Percentiles rank a stretch among this genome's conserved stretches.
phyloP scores from a whole-genome alignment of 2,888 invertebrate species.

The Tolmerus cingulatus region DNA sequence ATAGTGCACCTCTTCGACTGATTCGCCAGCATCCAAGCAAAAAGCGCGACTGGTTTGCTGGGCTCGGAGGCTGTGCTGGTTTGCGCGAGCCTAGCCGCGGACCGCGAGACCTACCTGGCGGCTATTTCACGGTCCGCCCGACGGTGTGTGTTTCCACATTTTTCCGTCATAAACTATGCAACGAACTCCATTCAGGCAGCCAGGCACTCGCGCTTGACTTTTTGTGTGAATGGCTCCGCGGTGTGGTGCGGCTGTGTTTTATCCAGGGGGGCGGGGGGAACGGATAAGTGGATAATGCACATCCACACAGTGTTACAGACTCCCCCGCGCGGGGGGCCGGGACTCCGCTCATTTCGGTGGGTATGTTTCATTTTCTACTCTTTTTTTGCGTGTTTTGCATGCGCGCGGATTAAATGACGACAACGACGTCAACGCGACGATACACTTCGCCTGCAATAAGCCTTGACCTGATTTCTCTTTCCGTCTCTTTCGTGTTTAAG shows the following conservation, averaged over 20 bases:
- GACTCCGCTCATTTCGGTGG: background rate
- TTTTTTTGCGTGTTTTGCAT: slow-evolving; percentile 10
- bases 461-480: slow-evolving; percentile 65
- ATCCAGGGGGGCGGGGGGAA: too few relatives aligned
- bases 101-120: background rate
- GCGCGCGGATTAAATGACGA: slow-evolving; percentile 18
- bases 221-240: background rate
- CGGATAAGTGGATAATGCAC: background rate
- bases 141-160: background rate
- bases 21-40: background rate
- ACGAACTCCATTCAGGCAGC: background rate
- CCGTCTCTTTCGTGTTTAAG: slow-evolving; percentile 57
- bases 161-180: slow-evolving; percentile 27
- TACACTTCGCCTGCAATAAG: slow-evolving; percentile 56
- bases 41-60: background rate
- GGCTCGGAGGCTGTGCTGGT: background rate
- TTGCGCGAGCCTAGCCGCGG: background rate
- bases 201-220: slow-evolving; percentile 1
- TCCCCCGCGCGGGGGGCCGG: background rate
- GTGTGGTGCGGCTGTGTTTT: background rate
- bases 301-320: background rate
- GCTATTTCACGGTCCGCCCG: background rate
- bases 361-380: background rate
- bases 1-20: background rate
- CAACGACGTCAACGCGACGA: slow-evolving; percentile 42